phyloP scores from a whole-genome alignment of 35 echinoderm and acorn worm genomes.

The Nesometra sesokonis region DNA sequence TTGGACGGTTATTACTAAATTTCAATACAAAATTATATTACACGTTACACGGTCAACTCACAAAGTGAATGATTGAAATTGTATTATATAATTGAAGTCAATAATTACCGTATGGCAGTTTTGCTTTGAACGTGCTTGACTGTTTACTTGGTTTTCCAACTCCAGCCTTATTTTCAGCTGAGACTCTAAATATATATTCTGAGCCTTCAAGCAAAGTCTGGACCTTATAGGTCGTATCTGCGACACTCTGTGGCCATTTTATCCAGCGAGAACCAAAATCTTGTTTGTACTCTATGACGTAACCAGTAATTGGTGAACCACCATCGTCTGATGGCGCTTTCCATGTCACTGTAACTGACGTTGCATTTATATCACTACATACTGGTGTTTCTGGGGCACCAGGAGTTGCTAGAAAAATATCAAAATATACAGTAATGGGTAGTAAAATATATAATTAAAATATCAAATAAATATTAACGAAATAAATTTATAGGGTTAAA shows the following conservation, averaged over 20 bases:
- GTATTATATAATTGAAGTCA: too few relatives aligned
- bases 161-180: slow-evolving; percentile 75
- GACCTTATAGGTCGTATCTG: slow-evolving; percentile 43
- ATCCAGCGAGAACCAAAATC: slow-evolving; percentile 54
- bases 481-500: too few relatives aligned
- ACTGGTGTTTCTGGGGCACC: slow-evolving; percentile 54
- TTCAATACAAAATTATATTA: too few relatives aligned
- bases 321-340: slow-evolving; percentile 46
- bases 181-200: slow-evolving; percentile 74
- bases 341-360: slow-evolving; percentile 71
- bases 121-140: slow-evolving; percentile 43
- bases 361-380: slow-evolving; percentile 54
- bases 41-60: too few relatives aligned
- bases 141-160: slow-evolving; percentile 83
- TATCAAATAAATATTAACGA: too few relatives aligned
- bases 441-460: too few relatives aligned
- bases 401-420: slow-evolving; percentile 64
- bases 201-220: slow-evolving; percentile 44
- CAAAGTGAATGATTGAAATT: too few relatives aligned
- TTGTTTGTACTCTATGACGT: slow-evolving; percentile 76
- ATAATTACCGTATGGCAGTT: slow-evolving; percentile 81
- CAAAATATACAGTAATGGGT: too few relatives aligned
- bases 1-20: too few relatives aligned
- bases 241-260: slow-evolving; percentile 17
- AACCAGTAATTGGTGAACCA: slow-evolving; percentile 77